Evolutionary conservation across 2,113 vertebrate genomes (phyloP), one percentile per base, ranked within the genome.

Genomic region (Cyprinus carpio): DNA sequence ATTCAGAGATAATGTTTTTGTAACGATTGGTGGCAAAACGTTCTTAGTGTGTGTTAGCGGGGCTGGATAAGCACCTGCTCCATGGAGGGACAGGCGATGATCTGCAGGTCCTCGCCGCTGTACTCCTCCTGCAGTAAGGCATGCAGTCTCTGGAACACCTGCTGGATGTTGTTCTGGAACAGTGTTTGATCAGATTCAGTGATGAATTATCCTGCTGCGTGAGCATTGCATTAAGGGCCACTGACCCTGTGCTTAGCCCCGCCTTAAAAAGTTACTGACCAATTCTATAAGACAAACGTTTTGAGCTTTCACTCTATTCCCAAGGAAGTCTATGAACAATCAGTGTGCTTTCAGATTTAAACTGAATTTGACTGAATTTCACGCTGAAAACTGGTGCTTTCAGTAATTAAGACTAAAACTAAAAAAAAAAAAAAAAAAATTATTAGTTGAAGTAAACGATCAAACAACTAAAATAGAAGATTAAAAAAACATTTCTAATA

Each of bases 51-150:
- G 49, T 51, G 49, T 51, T 16, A 51, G 49, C 49, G 1, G 49
- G 49, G 49, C 0, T 2, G 18, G 51, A 18, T 54, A 6, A 18
- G 18, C 27, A 99, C 98, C 97, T 99, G 98, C 84, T 99, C 98
- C 95, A 97, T 95, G 54, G 98, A 97, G 82, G 98, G 98, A 87
- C 97, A 99, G 31, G 96, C 97, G 75, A 99, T 96, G 90, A 99
- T 97, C 89, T 97, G 96, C 87, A 96, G 93, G 92, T 99, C 98
- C 89, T 99, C 97, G 69, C 95, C 93, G 85, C 93, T 96, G 91
- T 97, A 99, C 87, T 99, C 97, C 89, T 98, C 98, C 91, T 97
- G 97, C 87, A 99, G 92, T 87, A 98, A 89, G 75, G 94, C 85
- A 11, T 98, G 97, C 71, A 99, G 93, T 91, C 96, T 97, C 94